Evolutionary conservation across 2,888 invertebrate genomes (phyloP).

Genomic region (Cerastis leucographa): DNA sequence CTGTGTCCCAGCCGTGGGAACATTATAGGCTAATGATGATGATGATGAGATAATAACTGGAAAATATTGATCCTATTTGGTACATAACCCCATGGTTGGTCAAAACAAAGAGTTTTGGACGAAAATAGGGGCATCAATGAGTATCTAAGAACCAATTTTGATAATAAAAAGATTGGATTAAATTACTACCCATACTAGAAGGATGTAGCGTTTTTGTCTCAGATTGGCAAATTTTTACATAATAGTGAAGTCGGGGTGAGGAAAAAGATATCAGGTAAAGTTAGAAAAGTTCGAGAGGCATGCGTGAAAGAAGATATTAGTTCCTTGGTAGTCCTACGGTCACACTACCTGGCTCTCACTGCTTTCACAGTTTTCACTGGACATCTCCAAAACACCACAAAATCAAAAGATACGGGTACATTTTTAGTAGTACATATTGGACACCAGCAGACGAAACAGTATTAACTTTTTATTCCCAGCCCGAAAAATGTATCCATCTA

Average conservation of each 20-base stretch:
- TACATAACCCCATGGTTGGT: not conserved
- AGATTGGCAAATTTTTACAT: slow-evolving; percentile 23
- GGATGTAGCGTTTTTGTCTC: not conserved
- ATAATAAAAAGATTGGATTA: slow-evolving; percentile 5
- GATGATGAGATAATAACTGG: not conserved
- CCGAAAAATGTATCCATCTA: slow-evolving; percentile 30
- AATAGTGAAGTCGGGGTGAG: slow-evolving; percentile 15
- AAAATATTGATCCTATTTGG: not conserved
- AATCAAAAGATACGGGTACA: not conserved
- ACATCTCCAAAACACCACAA: not conserved
- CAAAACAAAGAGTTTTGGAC: not conserved
- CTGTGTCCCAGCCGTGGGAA: no score
- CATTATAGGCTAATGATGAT: no score
- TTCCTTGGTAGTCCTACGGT: no score
- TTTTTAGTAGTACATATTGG: not conserved
- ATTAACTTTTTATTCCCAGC: slow-evolving; percentile 6
- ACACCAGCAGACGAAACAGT: not conserved
- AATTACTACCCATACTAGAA: slow-evolving; percentile 14
- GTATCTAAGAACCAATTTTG: not conserved
- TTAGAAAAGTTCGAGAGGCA: slow-evolving; percentile 2
- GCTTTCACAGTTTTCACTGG: not conserved
- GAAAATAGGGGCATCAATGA: not conserved
- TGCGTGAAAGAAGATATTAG: slow-evolving; percentile 5
- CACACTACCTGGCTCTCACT: no score
- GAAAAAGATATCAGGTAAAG: slow-evolving; percentile 15